Conservation (phyloP, 1,140 invertebrate species). For the Caerostris darwini region DNA sequence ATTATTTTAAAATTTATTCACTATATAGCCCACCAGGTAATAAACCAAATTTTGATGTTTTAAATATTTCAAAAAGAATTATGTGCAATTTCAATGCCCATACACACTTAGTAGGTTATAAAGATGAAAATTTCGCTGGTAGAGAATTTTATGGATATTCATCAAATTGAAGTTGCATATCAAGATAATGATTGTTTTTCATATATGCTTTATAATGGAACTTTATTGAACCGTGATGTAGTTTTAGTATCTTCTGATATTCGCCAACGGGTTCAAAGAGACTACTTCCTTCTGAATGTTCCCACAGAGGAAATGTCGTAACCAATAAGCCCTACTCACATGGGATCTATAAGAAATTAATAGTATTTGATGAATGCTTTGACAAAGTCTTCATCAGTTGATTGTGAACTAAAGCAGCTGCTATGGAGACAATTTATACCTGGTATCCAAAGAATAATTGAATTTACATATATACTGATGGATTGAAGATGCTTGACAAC, state of each 20-base stretch:
- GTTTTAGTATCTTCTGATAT: conserved; percentile 26
- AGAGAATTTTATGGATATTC: neutral
- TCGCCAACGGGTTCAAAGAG: neutral
- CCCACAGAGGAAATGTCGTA: too few species aligned
- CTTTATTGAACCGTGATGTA: neutral
- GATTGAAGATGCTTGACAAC: too few species aligned
- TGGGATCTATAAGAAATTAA: too few species aligned
- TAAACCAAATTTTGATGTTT: neutral
- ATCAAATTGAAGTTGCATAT: conserved; percentile 4
- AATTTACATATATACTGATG: too few species aligned
- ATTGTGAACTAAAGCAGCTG: too few species aligned
- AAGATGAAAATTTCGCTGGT: conserved; percentile 14
- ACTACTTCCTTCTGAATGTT: too few species aligned
- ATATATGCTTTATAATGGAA: conserved; percentile 42
- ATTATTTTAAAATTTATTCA: conserved; percentile 61
- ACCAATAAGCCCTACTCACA: too few species aligned
- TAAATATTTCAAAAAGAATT: conserved; percentile 8
- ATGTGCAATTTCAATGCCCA: conserved; percentile 14
- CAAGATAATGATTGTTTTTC: neutral
- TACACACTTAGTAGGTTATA: neutral
- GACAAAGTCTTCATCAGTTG: too few species aligned
- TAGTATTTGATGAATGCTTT: too few species aligned
- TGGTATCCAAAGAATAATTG: too few species aligned
- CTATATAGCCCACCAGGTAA: too few species aligned
- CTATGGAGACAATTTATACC: too few species aligned